Evolutionary conservation across 1,140 invertebrate genomes (phyloP).

Genomic region (Solen grandis): DNA sequence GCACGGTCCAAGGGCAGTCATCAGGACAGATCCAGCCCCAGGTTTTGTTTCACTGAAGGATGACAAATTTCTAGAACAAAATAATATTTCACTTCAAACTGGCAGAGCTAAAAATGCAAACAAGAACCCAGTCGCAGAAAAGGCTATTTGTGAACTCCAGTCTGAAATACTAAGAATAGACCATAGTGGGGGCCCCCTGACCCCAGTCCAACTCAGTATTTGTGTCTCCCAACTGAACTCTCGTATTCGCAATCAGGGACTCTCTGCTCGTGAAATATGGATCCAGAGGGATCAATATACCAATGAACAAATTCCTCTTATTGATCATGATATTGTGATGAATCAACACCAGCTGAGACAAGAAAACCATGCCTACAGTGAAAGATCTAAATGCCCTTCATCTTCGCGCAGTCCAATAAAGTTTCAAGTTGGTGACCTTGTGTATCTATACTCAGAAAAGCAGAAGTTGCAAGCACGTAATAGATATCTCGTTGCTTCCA

Average conservation of each 20-base stretch:
- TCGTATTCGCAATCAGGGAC: background rate
- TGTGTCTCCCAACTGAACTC: slow-evolving; percentile 22
- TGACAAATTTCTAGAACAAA: slow-evolving; percentile 30
- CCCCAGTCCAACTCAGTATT: slow-evolving; percentile 11
- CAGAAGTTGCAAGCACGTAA: slow-evolving; percentile 17
- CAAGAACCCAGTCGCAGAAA: slow-evolving; percentile 61
- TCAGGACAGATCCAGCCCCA: slow-evolving; percentile 54
- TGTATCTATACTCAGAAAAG: slow-evolving; percentile 52
- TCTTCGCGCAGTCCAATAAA: background rate
- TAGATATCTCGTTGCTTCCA: slow-evolving; percentile 43
- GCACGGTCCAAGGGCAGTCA: slow-evolving; percentile 47
- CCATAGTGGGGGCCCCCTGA: background rate
- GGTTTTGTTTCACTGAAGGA: slow-evolving; percentile 43
- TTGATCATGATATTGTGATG: slow-evolving; percentile 25
- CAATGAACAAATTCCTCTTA: slow-evolving; percentile 52
- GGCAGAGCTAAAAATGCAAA: slow-evolving; percentile 55
- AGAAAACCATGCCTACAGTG: slow-evolving; percentile 39
- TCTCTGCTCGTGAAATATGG: slow-evolving; percentile 20
- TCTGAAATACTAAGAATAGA: slow-evolving; percentile 32
- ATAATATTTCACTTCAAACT: slow-evolving; percentile 42
- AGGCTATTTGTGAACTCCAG: slow-evolving; percentile 39
- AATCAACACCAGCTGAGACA: slow-evolving; percentile 4
- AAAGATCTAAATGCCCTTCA: slow-evolving; percentile 39
- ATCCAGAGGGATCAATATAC: slow-evolving; percentile 31
- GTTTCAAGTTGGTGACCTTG: slow-evolving; percentile 40